Evolutionary conservation across 2,888 invertebrate genomes (phyloP).

Genomic region (Prosopocoilus inquinatus): DNA sequence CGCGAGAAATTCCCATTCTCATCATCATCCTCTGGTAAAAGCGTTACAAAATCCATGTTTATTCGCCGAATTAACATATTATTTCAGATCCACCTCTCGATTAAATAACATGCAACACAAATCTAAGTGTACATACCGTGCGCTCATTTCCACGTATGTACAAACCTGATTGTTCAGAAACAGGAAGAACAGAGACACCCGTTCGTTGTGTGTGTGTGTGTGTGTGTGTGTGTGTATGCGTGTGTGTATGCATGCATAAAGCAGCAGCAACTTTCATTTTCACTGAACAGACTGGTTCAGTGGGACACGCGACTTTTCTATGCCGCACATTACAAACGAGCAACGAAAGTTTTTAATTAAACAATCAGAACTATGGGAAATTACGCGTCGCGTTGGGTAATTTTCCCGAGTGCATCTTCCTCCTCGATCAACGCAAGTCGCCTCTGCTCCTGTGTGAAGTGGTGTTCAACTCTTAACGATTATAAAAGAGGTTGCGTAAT

Average conservation of each 20-base stretch:
- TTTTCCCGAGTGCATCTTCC: too few species aligned
- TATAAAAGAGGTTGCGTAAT: too few species aligned
- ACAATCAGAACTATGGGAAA: conserved; percentile 6
- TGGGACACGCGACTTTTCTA: conserved; percentile 30
- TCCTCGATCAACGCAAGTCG: too few species aligned
- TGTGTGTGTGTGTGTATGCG: not conserved
- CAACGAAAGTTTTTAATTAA: conserved; percentile 15
- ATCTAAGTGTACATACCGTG: not conserved
- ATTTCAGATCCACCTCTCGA: too few species aligned
- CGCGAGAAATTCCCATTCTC: too few species aligned
- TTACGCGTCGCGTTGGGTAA: not conserved
- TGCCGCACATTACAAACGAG: conserved; percentile 16
- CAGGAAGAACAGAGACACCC: conserved; percentile 19
- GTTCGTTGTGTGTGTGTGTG: conserved; percentile 6
- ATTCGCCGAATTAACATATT: too few species aligned
- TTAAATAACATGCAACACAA: too few species aligned
- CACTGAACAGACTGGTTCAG: conserved; percentile 33
- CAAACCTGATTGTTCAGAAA: conserved; percentile 12
- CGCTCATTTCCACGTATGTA: conserved; percentile 12
- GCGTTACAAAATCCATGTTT: too few species aligned
- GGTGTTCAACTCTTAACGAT: too few species aligned
- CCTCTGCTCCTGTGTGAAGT: too few species aligned
- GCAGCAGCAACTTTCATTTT: conserved; percentile 31
- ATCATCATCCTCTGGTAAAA: too few species aligned
- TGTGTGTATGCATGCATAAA: conserved; percentile 12